Evolutionary conservation across 2,888 invertebrate genomes (phyloP).

Genomic region (Habrosyne pyritoides): DNA sequence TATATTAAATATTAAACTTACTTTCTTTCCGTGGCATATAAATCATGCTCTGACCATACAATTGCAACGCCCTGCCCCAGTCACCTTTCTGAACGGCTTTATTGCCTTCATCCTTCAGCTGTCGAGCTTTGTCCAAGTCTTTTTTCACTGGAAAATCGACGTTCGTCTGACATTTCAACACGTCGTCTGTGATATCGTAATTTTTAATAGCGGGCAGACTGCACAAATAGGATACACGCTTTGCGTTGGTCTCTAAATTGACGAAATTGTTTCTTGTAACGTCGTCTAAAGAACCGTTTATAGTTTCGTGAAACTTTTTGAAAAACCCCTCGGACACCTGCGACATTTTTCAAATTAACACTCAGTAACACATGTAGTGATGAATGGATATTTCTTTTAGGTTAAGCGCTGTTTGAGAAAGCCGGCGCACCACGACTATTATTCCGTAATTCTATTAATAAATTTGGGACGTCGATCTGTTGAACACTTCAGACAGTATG

Average conservation of each 20-base stretch:
- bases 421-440: conserved; percentile 58
- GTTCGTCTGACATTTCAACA: conserved; percentile 58
- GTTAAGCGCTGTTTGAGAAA: conserved; percentile 55
- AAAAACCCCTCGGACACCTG: conserved; percentile 80
- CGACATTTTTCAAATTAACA: conserved; percentile 53
- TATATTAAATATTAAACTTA: conserved; percentile 59
- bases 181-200: conserved; percentile 76
- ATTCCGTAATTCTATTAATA: conserved; percentile 70
- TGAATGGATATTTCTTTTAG: conserved; percentile 31
- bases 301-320: conserved; percentile 85
- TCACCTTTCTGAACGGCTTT: conserved; percentile 88
- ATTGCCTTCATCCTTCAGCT: conserved; percentile 88
- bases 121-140: conserved; percentile 83
- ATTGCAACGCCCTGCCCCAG: conserved; percentile 86
- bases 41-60: conserved; percentile 88
- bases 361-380: conserved; percentile 29
- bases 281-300: conserved; percentile 81
- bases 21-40: conserved; percentile 87
- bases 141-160: conserved; percentile 78
- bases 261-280: conserved; percentile 86
- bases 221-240: conserved; percentile 86
- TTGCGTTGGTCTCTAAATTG: conserved; percentile 84
- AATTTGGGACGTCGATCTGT: conserved; percentile 56
- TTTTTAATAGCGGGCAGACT: conserved; percentile 75
- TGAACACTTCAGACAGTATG: conserved; percentile 59